Base-by-base conservation (phyloP, 2,797 vertebrate genomes). In the Enteromius afrohamiltoni region DNA sequence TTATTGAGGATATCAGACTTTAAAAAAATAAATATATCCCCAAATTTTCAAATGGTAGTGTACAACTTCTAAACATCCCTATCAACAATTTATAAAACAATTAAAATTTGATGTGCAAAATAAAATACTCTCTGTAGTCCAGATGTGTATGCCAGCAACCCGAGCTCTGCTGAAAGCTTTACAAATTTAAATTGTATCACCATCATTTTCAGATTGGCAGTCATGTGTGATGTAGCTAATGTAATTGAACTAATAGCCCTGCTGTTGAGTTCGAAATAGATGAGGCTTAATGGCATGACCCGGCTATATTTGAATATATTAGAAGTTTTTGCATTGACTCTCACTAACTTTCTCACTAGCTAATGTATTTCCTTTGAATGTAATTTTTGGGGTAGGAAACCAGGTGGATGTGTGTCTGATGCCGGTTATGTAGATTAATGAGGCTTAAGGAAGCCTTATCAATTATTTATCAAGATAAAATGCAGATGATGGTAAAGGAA, bases 191-290 rank as follows among this genome's bases (percentile, higher is more conserved):
- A 69, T 49, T 45, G 11, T 45, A 29, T 70, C 9, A 8, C 5
- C 11, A 19, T 83, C 23, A 62, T 83, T 74, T 67, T 42, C 68
- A 76, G 64, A 34, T 37, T 40, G 55, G 62, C 69, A 83, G 62
- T 68, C 64, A 74, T 67, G 76, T 80, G 77, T 65, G 34, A 69
- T 26, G 26, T 55, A 14, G 64, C 40, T 83, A 85, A 83, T 87
- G 65, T 71, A 71, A 83, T 67, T 77, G 65, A 83, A 77, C 77
- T 83, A 85, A 79, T 83, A 75, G 79, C 65, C 47, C 53, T 77
- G 77, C 69, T 67, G 77, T 71, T 73, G 47, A 67, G n/a, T 45
- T 60, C 2, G 23, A 58, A 68, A 60, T 47, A 13, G 68, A 58
- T 68, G 64, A 68, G 81, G 23, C 26, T 58, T 45, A 83, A 70